Evolutionary conservation across 2,113 vertebrate species (phyloP).

Genomic region (Trichechus manatus): DNA sequence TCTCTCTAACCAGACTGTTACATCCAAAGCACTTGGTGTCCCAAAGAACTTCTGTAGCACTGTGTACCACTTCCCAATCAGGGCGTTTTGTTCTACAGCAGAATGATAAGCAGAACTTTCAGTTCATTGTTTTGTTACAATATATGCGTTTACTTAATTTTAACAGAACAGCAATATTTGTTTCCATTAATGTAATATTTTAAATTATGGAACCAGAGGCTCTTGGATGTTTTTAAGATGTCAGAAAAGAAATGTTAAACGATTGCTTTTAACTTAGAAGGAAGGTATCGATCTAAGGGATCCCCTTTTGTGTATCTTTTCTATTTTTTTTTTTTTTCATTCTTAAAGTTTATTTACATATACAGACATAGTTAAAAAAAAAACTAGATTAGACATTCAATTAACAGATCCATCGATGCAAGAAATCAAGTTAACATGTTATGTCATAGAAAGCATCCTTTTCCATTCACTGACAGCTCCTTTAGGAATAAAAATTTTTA

Average conservation of each 20-base stretch:
- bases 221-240: background rate
- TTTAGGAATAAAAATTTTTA: constrained; percentile 35
- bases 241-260: background rate
- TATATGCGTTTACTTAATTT: background rate
- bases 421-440: constrained; percentile 15
- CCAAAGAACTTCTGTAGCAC: fast-evolving
- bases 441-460: background rate
- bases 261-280: background rate
- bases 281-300: background rate
- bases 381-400: background rate
- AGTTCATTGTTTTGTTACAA: background rate
- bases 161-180: constrained; percentile 4
- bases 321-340: background rate
- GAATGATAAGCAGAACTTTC: background rate
- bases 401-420: background rate
- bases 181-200: background rate
- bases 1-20: background rate
- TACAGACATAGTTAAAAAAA: background rate
- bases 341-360: background rate
- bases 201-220: background rate
- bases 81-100: background rate
- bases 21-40: background rate
- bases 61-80: background rate
- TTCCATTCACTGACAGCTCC: constrained; percentile 26
- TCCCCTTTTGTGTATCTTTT: constrained; percentile 23